Base-by-base conservation (phyloP, 1,140 invertebrate genomes). In the Bombus pascuorum region DNA sequence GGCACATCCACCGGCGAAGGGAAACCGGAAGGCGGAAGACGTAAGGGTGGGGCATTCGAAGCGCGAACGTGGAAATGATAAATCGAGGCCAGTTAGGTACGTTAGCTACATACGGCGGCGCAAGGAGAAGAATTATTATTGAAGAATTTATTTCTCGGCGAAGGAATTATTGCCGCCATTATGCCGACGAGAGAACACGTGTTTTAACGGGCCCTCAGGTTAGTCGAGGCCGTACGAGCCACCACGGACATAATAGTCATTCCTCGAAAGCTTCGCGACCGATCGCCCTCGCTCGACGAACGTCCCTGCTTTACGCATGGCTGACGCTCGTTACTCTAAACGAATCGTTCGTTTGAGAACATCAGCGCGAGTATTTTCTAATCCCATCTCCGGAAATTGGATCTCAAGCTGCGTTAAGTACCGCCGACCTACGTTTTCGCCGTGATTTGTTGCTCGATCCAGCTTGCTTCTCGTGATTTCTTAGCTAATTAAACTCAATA, bases 131-230 rank as follows among this genome's bases (percentile, higher is more conserved):
- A 94, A 95, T 94, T 93, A 94, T 94, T 92, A 94, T 95, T 93
- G 91, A 92, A 93, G 87, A 94, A 95, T 94, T 94, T 94, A 94
- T 94, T 94, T 93, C 88, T 85, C 86, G 78, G 73, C 59, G 79
- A 85, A 93, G 93, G 85, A 94, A 94, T 94, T 94, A 94, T 94
- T 93, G 87, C 91, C 88, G 87, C 91, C 91, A 94, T 94, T 95
- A 94, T 92, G 85, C 90, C 92, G 83, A 91, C 89, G 89, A 92
- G 91, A 73, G 90, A 93, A 93, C 92, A 92, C 89, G 92, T 93
- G 92, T 94, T 94, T 92, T 91, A 94, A 92, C 91, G 3, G 92
- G 85, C 85, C 81, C 44, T 83, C 76, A 85, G 87, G 86, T 93
- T 90, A 86, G 83, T 81, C 85, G 86, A 76, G 53, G 28, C 47